Conservation (phyloP, 2,113 vertebrate species). For the Mystacornis crossleyi region DNA sequence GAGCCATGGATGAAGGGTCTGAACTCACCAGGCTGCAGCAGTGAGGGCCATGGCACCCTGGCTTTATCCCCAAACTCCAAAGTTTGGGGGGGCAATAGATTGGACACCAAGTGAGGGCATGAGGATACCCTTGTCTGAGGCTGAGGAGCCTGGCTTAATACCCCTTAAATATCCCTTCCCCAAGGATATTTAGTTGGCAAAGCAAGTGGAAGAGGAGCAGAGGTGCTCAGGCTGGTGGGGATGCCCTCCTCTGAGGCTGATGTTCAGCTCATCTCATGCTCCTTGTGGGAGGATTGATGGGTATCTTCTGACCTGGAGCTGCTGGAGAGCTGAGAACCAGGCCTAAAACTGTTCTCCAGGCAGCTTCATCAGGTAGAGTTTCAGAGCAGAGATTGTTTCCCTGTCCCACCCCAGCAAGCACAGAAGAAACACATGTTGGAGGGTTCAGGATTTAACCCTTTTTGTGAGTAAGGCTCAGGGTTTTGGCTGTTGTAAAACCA, state of each 20-base stretch:
- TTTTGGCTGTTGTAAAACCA: background rate
- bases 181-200: fast-evolving
- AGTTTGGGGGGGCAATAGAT: fast-evolving
- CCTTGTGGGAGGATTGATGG: background rate
- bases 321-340: background rate
- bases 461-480: background rate
- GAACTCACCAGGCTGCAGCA: background rate
- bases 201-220: background rate
- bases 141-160: background rate
- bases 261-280: background rate
- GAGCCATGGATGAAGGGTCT: background rate
- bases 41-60: background rate
- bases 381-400: background rate
- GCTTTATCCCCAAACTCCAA: background rate
- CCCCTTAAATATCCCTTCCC: no score
- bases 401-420: background rate
- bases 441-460: background rate
- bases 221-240: background rate
- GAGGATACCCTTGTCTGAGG: fast-evolving
- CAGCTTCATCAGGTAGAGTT: background rate
- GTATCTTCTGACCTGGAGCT: background rate
- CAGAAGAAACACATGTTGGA: background rate
- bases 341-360: background rate
- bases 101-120: background rate
- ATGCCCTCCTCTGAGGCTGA: background rate